phyloP scores from a whole-genome alignment of 2,113 vertebrate species.

The Erythrolamprus reginae region DNA sequence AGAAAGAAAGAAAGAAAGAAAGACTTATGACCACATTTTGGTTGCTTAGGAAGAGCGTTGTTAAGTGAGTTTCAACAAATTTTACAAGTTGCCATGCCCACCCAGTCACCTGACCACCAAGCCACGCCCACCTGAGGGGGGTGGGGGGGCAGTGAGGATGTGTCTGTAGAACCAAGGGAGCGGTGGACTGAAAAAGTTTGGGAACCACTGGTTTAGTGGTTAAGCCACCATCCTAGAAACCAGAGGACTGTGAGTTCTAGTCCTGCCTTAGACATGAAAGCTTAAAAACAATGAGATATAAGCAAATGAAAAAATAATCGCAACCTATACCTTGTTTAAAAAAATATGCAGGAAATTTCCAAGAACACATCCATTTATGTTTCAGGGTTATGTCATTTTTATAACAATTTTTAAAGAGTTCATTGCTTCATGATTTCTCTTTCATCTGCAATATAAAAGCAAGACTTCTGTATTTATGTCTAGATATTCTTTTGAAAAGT shows the following conservation, averaged over 20 bases:
- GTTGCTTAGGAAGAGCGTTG: no score
- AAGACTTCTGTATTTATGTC: background rate
- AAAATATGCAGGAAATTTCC: background rate
- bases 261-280: background rate
- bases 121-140: no score
- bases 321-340: background rate
- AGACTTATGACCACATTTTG: no score
- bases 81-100: no score
- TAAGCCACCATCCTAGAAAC: background rate
- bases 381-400: background rate
- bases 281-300: background rate
- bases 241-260: background rate
- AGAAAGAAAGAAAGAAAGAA: no score
- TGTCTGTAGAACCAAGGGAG: no score
- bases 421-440: background rate
- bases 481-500: background rate
- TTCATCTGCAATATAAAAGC: background rate
- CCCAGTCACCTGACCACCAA: no score
- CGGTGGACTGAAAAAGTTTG: no score
- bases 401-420: background rate
- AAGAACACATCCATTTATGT: background rate
- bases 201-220: no score
- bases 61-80: no score
- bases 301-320: background rate
- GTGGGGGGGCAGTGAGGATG: no score